phyloP scores from a whole-genome alignment of 2,888 invertebrate species.

The Drosophila antonietae region DNA sequence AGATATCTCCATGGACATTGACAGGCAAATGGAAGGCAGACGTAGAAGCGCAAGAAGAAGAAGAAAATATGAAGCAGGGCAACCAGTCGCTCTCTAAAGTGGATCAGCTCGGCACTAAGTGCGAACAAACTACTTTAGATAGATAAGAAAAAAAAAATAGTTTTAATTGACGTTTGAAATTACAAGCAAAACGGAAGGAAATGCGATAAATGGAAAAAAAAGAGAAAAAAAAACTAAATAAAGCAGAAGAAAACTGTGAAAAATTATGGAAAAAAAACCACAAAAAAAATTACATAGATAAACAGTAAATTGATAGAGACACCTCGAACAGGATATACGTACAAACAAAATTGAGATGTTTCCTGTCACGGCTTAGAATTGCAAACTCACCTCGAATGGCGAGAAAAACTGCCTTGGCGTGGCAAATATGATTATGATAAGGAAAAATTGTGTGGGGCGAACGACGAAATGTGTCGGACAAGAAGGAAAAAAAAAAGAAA shows the following conservation, averaged over 20 bases:
- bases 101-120: constrained; percentile 24
- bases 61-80: neutral
- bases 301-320: constrained; percentile 11
- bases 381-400: constrained; percentile 57
- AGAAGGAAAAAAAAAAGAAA: neutral
- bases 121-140: constrained; percentile 22
- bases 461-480: constrained; percentile 35
- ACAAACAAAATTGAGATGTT: constrained; percentile 68
- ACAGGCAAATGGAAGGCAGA: constrained; percentile 26
- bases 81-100: constrained; percentile 21
- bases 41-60: neutral
- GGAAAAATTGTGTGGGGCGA: constrained; percentile 22
- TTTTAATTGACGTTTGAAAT: constrained; percentile 55
- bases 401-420: constrained; percentile 58
- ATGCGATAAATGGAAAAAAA: constrained; percentile 32
- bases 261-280: constrained; percentile 60
- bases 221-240: constrained; percentile 11
- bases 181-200: constrained; percentile 73
- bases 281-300: constrained; percentile 53
- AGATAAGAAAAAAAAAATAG: neutral
- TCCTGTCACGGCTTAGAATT: constrained; percentile 67
- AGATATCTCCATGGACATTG: constrained; percentile 53
- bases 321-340: constrained; percentile 65
- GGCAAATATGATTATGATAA: constrained; percentile 75
- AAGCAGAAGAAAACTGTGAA: neutral